Conservation (phyloP, 2,888 invertebrate species). For the Polydrusus pterygomalis region DNA sequence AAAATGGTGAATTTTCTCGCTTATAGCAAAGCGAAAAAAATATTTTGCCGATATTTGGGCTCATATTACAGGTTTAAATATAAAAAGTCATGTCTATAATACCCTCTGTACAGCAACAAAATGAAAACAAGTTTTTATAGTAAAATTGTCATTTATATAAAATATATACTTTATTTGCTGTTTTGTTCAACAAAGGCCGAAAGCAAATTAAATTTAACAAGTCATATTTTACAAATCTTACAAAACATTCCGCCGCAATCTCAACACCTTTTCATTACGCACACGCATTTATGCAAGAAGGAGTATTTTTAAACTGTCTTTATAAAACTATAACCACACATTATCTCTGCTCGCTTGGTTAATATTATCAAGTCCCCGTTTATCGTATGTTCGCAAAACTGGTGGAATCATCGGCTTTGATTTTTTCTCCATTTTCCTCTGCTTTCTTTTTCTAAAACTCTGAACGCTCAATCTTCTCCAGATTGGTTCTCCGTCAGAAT, state of each 20-base stretch:
- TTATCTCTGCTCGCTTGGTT: constrained; percentile 8
- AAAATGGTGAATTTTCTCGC: no score
- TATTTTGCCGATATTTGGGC: no score
- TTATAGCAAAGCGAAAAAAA: no score
- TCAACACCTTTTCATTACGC: neutral
- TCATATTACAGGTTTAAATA: no score
- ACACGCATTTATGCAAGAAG: no score
- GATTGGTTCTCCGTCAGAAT: constrained; percentile 53
- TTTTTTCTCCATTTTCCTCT: constrained; percentile 60
- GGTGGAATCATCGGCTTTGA: constrained; percentile 63
- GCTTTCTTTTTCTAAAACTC: constrained; percentile 60
- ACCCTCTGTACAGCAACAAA: no score
- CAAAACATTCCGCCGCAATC: neutral
- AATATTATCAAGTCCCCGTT: constrained; percentile 27
- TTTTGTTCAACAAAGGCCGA: no score
- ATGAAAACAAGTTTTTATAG: no score
- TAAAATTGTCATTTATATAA: no score
- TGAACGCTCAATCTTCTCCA: constrained; percentile 63
- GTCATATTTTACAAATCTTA: neutral
- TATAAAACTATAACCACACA: constrained; percentile 19
- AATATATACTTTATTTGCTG: no score
- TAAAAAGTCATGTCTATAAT: no score
- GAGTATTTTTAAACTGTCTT: neutral
- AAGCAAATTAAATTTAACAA: no score
- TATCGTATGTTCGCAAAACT: constrained; percentile 65